Percentiles rank a stretch among this genome's conserved stretches.
These are phyloP conservation scores for Oryzias melastigma DNA, from an alignment of 2,113 vertebrate genomes.

Conservation along the genomic window DNA sequence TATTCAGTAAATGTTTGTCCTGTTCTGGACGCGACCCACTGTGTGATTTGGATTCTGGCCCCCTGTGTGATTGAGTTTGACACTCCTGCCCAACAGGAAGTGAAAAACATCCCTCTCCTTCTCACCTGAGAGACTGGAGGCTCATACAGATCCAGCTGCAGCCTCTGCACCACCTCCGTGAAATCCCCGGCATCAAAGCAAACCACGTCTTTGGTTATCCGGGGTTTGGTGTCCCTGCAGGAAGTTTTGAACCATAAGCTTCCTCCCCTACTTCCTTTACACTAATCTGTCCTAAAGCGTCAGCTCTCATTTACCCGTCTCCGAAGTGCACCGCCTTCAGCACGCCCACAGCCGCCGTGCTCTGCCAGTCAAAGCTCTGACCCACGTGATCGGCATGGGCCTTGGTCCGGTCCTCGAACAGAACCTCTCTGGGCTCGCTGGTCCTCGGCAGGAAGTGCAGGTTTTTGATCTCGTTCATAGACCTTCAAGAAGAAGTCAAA, in stretches of 20 bases:
- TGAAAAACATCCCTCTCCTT: neutral
- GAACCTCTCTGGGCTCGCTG: constrained; percentile 94
- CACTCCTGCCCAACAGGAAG: too few relatives aligned
- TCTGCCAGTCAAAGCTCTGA: constrained; percentile 98
- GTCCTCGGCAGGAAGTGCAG: constrained; percentile 95
- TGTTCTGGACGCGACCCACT: too few relatives aligned
- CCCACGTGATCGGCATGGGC: constrained; percentile 97
- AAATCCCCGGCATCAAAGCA: constrained; percentile 98
- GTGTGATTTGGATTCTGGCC: too few relatives aligned
- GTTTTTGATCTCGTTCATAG: constrained; percentile 98
- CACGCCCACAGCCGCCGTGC: constrained; percentile 94
- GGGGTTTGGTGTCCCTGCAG: constrained; percentile 86
- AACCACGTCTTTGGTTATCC: constrained; percentile 97
- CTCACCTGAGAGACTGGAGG: constrained; percentile 95
- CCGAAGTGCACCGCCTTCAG: constrained; percentile 97
- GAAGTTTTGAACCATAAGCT: neutral
- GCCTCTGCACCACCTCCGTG: constrained; percentile 93
- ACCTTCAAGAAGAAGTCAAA: constrained; percentile 70
- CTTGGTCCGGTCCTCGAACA: constrained; percentile 95
- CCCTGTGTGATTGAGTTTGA: too few relatives aligned
- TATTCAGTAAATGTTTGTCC: too few relatives aligned
- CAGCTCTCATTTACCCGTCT: constrained; percentile 82
- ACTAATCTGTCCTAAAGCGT: neutral
- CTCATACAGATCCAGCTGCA: constrained; percentile 95
- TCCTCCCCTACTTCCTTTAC: neutral